These are phyloP conservation scores for Lithophane leautieri DNA, from an alignment of 2,888 invertebrate genomes.

Conservation along the genomic window DNA sequence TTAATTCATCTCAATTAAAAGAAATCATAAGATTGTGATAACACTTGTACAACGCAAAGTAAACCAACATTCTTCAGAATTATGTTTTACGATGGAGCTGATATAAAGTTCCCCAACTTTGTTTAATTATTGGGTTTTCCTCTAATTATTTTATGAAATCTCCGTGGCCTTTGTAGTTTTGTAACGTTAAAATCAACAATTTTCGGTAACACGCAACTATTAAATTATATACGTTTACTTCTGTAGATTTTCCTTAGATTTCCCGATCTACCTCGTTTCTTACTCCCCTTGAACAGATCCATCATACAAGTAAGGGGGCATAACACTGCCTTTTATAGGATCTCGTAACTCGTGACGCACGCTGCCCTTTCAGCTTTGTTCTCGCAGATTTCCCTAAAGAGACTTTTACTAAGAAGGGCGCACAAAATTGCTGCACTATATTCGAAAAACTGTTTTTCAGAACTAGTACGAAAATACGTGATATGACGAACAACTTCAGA, in stretches of 20 bases:
- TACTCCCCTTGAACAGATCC: constrained; percentile 4
- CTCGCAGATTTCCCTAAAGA: constrained; percentile 59
- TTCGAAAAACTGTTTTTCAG: constrained; percentile 19
- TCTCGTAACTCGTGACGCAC: constrained; percentile 25
- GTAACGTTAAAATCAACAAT: constrained; percentile 4
- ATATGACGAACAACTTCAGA: neutral
- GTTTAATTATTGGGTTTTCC: neutral
- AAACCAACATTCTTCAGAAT: constrained; percentile 1
- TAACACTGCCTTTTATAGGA: constrained; percentile 24
- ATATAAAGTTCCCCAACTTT: neutral
- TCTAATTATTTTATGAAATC: constrained; percentile 40
- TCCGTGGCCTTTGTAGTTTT: constrained; percentile 3
- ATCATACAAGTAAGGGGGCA: constrained; percentile 16
- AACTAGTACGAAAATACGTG: neutral
- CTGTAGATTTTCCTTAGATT: constrained; percentile 6
- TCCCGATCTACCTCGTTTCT: constrained; percentile 5
- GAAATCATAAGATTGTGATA: constrained; percentile 12
- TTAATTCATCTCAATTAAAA: neutral
- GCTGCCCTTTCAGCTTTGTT: constrained; percentile 48
- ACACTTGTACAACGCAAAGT: neutral
- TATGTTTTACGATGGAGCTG: constrained; percentile 1
- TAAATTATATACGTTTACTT: constrained; percentile 22
- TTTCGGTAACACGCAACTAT: constrained; percentile 23
- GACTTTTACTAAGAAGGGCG: constrained; percentile 32
- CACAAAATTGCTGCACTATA: constrained; percentile 22